Evolutionary conservation across 2,113 vertebrate genomes (phyloP).

Genomic region (Bolborhynchus lineola): DNA sequence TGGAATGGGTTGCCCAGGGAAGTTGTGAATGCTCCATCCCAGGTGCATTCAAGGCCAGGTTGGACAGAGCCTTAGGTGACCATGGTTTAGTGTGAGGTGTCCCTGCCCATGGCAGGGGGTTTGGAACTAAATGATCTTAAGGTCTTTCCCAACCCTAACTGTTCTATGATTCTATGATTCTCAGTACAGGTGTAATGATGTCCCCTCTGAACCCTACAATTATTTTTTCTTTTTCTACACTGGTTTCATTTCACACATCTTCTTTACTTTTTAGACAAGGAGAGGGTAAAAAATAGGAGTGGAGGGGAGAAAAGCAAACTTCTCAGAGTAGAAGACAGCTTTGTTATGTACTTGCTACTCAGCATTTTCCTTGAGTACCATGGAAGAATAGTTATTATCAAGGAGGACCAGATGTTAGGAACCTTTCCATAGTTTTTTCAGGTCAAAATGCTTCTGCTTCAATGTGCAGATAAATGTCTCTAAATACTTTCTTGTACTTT

Average conservation of each 20-base stretch:
- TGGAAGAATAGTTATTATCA: neutral
- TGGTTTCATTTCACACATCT: neutral
- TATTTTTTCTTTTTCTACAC: neutral
- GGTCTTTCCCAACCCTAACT: too few species aligned
- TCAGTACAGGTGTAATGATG: neutral
- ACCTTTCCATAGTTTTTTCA: neutral
- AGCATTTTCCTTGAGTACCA: neutral
- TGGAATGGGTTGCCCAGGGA: too few species aligned
- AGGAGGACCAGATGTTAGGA: neutral
- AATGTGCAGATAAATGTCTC: neutral
- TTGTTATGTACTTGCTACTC: neutral
- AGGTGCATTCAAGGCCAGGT: too few species aligned
- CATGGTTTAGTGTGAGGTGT: too few species aligned
- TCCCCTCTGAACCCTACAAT: neutral
- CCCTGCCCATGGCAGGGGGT: too few species aligned
- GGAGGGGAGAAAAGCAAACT: neutral
- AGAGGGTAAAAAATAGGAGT: fast-evolving
- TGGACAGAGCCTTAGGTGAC: too few species aligned
- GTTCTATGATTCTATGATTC: too few species aligned
- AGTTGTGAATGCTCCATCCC: too few species aligned
- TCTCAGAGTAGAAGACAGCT: neutral
- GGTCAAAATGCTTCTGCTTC: neutral
- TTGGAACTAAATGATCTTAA: too few species aligned
- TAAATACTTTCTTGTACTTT: conserved; percentile 15
- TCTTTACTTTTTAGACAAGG: neutral